These are phyloP conservation scores for Aspidoscelis tigris DNA, from an alignment of 2,113 vertebrate species.

Conservation along the genomic window DNA sequence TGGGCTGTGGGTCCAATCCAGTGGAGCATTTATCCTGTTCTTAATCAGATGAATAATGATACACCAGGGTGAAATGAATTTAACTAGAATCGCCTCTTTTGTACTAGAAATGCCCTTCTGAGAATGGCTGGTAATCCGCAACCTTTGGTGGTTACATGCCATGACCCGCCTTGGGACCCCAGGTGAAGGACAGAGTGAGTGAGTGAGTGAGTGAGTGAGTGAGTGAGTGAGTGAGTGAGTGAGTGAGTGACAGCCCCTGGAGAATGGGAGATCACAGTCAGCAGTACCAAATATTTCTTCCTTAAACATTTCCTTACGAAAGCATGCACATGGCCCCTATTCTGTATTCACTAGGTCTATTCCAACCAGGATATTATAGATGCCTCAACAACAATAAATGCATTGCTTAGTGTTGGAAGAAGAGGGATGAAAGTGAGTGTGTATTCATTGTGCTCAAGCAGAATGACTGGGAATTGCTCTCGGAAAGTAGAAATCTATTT, in stretches of 20 bases:
- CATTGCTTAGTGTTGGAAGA: neutral
- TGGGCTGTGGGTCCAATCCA: no score
- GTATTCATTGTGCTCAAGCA: constrained; percentile 35
- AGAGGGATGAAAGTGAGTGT: constrained; percentile 27
- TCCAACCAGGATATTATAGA: constrained; percentile 7
- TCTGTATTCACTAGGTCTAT: neutral
- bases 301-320: neutral
- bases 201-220: neutral
- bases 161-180: no score
- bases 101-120: no score
- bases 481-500: constrained; percentile 34
- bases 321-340: neutral
- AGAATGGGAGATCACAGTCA: neutral
- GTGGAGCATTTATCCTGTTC: no score
- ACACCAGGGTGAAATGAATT: no score
- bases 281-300: neutral
- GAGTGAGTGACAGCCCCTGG: neutral
- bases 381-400: neutral
- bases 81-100: no score
- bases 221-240: neutral
- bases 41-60: no score
- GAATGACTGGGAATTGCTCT: constrained; percentile 35
- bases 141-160: no score
- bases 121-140: no score
- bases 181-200: neutral